A percentile compares a stretch with the other conserved stretches of the same genome.
Conservation (phyloP, 2,797 vertebrate genomes). For the Sarcophilus harrisii region DNA sequence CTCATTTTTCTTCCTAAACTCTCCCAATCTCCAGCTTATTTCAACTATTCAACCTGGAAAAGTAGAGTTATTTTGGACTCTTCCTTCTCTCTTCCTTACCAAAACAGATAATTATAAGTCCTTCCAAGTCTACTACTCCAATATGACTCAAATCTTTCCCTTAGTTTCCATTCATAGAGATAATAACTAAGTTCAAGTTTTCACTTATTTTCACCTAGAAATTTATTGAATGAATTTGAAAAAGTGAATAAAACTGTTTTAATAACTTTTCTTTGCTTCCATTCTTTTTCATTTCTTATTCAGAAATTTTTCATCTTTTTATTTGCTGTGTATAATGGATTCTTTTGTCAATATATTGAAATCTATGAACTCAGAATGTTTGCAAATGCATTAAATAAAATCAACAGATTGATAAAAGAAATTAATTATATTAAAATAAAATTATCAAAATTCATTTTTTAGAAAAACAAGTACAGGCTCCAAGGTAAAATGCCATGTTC, state of each 20-base stretch:
- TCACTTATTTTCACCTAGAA: background rate
- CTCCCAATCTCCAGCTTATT: background rate
- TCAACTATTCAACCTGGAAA: background rate
- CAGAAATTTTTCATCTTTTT: background rate
- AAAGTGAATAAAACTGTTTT: background rate
- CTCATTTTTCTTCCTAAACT: background rate
- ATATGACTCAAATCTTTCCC: background rate
- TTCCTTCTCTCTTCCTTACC: background rate
- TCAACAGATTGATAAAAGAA: background rate
- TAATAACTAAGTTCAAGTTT: background rate
- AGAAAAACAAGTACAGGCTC: background rate
- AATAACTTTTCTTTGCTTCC: background rate
- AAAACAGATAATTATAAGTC: background rate
- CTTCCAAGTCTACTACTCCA: background rate
- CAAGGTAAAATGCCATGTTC: background rate
- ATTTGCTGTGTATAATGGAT: background rate
- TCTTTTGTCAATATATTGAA: background rate
- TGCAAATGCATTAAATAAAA: background rate
- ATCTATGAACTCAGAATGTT: background rate
- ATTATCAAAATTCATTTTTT: background rate
- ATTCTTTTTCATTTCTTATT: background rate
- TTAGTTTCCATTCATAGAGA: background rate
- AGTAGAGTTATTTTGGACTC: background rate
- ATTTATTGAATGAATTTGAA: background rate
- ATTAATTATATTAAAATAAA: background rate